Evolutionary conservation across 2,797 vertebrate genomes (phyloP), one percentile per base, ranked within the genome.

Genomic region (Limosa lapponica): DNA sequence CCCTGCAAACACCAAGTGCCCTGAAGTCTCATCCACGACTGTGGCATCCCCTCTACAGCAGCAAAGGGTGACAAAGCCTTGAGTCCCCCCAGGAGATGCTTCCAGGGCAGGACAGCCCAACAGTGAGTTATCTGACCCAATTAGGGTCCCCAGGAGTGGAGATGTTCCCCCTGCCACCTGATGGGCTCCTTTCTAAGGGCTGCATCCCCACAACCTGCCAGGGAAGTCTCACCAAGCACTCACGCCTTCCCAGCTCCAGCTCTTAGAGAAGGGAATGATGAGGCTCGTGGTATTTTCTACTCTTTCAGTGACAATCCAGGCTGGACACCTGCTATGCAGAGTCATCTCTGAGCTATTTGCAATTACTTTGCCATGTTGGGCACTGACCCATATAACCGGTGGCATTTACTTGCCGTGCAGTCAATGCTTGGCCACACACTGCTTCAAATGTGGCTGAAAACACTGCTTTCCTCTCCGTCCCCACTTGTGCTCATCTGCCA

Each of bases 111-210:
- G 30, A 30, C 24, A 55, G 12, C 16, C n/a, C 37, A 24, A 11
- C 8, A 37, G n/a, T 30, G 61, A 59, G 36, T 19, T 37, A 11
- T 8, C 44, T 74, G 30, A 66, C 20, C 37, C 16, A 20, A 6
- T 14, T 52, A 49, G 15, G 10, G 12, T 24, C 8, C 17, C 37
- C 54, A 34, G 41, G 43, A 77, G 11, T 16, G 6, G 5, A 13
- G 44, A 36, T 13, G 25, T 58, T 65, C 15, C 22, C 7, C 39
- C 64, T 74, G 34, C 2, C 6, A 20, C 20, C 10, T 23, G 2
- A 4, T 3, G 18, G 41, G n/a, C 36, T 66, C 15, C 37, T 69
- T 48, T 8, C 1, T 0, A 36, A 73, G 32, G 19, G 13, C 25
- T 49, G 43, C 15, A 16, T 39, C 32, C 43, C 36, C 4, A 2